A percentile compares a stretch with the other conserved stretches of the same genome.
These are phyloP conservation scores for Sorex fumeus DNA, from an alignment of 2,113 vertebrate genomes.

Conservation along the genomic window DNA sequence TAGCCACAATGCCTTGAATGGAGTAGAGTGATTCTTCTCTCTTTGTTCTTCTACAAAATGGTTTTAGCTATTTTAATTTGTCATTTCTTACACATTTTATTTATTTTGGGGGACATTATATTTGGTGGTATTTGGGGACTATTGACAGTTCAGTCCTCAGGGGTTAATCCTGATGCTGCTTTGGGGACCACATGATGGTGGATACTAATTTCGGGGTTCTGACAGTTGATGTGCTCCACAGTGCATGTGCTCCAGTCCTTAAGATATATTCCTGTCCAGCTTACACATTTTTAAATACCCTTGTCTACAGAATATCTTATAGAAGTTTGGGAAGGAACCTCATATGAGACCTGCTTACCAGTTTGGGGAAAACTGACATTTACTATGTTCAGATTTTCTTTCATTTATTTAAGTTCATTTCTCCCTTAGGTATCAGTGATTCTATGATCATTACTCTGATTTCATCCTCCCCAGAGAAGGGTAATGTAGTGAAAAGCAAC, in stretches of 20 bases:
- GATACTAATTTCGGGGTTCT: too few relatives aligned
- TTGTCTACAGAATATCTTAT: neutral
- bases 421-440: neutral
- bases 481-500: neutral
- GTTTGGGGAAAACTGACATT: neutral
- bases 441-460: neutral
- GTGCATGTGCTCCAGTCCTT: too few relatives aligned
- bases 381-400: neutral
- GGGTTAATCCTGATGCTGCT: too few relatives aligned
- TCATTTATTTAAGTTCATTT: neutral
- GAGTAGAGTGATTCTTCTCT: neutral
- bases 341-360: neutral
- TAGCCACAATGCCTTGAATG: neutral
- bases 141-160: too few relatives aligned
- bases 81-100: neutral
- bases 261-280: too few relatives aligned
- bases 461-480: neutral
- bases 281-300: neutral
- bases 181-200: too few relatives aligned
- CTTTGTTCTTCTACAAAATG: neutral
- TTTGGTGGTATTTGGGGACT: too few relatives aligned
- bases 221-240: too few relatives aligned
- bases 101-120: too few relatives aligned
- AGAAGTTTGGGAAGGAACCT: neutral
- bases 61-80: neutral